Conservation (phyloP, 2,797 vertebrate genomes). For the Oreortyx pictus region DNA sequence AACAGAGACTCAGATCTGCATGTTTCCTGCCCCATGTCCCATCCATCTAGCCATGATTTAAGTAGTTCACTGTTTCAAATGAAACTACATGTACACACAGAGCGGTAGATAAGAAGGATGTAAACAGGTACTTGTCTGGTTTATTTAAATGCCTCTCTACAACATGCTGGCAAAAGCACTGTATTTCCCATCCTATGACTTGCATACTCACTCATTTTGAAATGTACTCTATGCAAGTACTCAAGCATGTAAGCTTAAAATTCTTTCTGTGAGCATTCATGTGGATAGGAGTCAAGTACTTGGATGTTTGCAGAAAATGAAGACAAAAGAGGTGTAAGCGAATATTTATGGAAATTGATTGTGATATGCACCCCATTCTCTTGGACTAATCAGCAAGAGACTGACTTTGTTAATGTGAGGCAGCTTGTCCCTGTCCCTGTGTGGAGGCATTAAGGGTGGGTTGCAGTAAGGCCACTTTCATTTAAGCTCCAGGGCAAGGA, state of each 20-base stretch:
- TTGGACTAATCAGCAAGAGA: neutral
- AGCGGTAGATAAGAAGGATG: constrained; percentile 3
- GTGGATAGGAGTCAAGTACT: constrained; percentile 48
- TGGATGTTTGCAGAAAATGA: constrained; percentile 23
- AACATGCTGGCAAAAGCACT: neutral
- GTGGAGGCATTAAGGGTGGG: neutral
- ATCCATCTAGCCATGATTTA: neutral
- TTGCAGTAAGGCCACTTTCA: neutral
- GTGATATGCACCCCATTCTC: constrained; percentile 4
- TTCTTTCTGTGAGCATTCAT: constrained; percentile 43
- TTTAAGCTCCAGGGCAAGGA: neutral
- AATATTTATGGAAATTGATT: constrained; percentile 46
- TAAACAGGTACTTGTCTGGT: constrained; percentile 5
- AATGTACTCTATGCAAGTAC: constrained; percentile 57
- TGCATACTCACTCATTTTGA: constrained; percentile 38
- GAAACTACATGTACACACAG: neutral
- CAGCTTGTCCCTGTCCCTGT: neutral
- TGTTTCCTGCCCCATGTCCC: neutral
- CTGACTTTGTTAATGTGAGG: neutral
- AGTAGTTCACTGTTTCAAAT: neutral
- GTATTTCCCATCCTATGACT: constrained; percentile 11
- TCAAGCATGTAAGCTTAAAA: constrained; percentile 59
- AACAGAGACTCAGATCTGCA: neutral
- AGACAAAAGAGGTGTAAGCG: neutral
- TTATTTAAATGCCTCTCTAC: constrained; percentile 35